Percentiles rank a stretch among this genome's conserved stretches.
Evolutionary conservation across 2,888 invertebrate species (phyloP).

Genomic region (Odontocolon sp.): DNA sequence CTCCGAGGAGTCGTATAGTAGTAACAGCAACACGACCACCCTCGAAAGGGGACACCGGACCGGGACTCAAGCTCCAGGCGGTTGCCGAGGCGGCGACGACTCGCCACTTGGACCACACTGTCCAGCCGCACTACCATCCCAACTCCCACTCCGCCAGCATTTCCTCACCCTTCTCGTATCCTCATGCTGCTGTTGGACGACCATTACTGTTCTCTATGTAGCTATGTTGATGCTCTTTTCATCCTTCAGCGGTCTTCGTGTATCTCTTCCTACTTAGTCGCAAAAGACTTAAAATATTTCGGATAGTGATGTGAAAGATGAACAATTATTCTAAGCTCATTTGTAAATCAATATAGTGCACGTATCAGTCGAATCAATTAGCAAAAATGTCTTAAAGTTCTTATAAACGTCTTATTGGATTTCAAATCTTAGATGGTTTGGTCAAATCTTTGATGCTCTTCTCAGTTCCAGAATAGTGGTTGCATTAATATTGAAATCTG

Average conservation of each 20-base stretch:
- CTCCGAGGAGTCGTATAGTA: neutral
- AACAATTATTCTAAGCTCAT: too few species aligned
- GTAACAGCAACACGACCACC: conserved; percentile 33
- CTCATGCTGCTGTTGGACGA: neutral
- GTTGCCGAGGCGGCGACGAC: conserved; percentile 23
- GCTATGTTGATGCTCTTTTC: neutral
- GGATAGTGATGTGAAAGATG: too few species aligned
- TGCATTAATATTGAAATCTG: too few species aligned
- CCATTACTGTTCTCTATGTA: conserved; percentile 3
- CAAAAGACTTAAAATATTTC: too few species aligned
- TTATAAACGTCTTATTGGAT: too few species aligned
- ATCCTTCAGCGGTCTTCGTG: conserved; percentile 17
- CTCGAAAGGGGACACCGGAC: conserved; percentile 37
- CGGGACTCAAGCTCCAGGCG: conserved; percentile 7
- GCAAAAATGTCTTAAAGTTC: too few species aligned
- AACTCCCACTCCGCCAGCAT: conserved; percentile 22
- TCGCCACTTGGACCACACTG: conserved; percentile 33
- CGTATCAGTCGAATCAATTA: too few species aligned
- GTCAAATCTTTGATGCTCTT: too few species aligned
- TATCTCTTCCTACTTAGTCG: too few species aligned
- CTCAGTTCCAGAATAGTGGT: too few species aligned
- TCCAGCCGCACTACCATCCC: conserved; percentile 22
- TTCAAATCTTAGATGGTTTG: too few species aligned
- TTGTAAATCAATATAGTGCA: too few species aligned
- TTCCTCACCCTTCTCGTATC: neutral